Conservation (phyloP, 2,888 invertebrate genomes). For the Mylabris sibirica region DNA sequence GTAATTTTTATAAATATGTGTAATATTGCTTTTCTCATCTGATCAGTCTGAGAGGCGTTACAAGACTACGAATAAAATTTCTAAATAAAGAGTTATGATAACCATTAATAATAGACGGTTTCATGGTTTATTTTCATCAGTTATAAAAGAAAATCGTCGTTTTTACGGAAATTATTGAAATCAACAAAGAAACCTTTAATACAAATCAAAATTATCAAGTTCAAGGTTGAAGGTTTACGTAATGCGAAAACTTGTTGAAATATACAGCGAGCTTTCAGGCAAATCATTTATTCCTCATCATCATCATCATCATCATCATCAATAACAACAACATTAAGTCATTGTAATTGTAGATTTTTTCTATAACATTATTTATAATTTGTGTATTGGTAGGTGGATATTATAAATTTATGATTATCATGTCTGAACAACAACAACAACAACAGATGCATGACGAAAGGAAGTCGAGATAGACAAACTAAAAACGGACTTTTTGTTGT, state of each 20-base stretch:
- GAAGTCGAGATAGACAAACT: neutral
- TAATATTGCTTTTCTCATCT: no score
- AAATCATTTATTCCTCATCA: conserved; percentile 1
- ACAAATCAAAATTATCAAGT: conserved; percentile 14
- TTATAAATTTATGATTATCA: conserved; percentile 6
- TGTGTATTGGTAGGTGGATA: neutral
- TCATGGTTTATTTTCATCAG: no score
- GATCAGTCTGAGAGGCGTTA: no score
- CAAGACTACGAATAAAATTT: no score
- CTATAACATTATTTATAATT: neutral
- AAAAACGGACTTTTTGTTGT: neutral
- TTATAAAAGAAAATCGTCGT: no score
- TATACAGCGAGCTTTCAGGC: neutral
- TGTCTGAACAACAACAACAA: neutral
- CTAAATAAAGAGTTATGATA: no score
- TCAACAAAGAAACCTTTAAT: no score
- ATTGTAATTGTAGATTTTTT: neutral
- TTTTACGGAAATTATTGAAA: no score
- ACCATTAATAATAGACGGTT: no score
- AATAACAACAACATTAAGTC: no score
- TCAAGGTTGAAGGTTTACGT: conserved; percentile 24
- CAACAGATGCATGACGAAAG: conserved; percentile 1
- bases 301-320: neutral
- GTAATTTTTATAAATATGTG: no score
- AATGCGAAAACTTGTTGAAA: conserved; percentile 19